Percentiles rank a stretch among this genome's conserved stretches.
Conservation (phyloP, 2,797 vertebrate species). For the Halcyon leucocephala region DNA sequence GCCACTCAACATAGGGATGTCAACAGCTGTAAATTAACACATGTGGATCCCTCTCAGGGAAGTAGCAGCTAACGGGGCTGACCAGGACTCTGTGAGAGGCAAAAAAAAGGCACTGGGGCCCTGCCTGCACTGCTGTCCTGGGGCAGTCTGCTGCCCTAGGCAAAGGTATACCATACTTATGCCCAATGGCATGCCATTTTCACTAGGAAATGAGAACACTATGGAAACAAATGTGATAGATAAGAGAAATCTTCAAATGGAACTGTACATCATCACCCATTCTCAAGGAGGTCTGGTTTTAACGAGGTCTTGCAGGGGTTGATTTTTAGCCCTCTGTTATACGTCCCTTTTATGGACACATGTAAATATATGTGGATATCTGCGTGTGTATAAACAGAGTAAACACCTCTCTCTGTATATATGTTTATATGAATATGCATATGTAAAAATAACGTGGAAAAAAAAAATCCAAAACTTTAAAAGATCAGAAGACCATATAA, state of each 20-base stretch:
- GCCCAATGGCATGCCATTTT: background rate
- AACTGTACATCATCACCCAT: background rate
- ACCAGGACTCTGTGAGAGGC: background rate
- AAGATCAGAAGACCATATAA: background rate
- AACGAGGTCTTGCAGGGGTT: background rate
- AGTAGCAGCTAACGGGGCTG: background rate
- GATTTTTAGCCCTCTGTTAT: background rate
- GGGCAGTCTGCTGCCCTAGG: background rate
- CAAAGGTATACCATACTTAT: fast-evolving
- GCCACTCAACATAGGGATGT: fast-evolving
- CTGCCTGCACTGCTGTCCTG: background rate
- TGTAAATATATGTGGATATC: fast-evolving
- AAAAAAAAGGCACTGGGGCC: background rate
- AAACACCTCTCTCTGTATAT: background rate
- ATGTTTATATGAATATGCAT: background rate
- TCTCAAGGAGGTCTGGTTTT: background rate
- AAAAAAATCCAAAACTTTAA: background rate
- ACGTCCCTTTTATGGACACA: background rate
- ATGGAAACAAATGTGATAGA: background rate
- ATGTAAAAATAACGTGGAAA: background rate
- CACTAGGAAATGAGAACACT: background rate
- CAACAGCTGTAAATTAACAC: background rate
- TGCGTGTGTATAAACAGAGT: background rate
- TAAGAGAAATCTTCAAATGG: background rate
- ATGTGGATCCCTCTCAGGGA: background rate